Evolutionary conservation across 30 jellyfish, hydroid and myxozoan species (phyloP), one percentile per base, ranked within the genome.

Genomic region (Chrysaora quinquecirrha): DNA sequence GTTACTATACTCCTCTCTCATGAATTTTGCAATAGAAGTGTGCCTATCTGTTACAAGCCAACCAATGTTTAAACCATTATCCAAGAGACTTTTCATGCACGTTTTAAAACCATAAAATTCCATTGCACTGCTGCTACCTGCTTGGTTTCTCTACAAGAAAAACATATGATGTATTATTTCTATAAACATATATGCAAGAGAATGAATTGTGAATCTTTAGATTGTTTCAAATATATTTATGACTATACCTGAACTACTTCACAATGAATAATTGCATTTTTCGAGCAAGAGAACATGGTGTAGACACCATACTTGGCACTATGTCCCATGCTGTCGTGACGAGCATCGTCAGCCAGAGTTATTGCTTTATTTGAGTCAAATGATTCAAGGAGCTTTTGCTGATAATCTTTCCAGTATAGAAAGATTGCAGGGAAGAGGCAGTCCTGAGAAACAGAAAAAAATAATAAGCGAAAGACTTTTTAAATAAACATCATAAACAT

Each of bases 301-400:
- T 80, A 80, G 18, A 76, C 85, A 19, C 84, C 91, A 80, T 64
- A 80, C 34, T 35, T 80, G 47, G 91, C 91, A 80, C 76, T 52
- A 63, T 80, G 84, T 10, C 91, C 91, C 91, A 80, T 80, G 76
- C 86, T 35, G 64, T 80, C 91, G 29, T 52, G 79, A 54, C 91
- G 85, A n/a, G 82, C 91, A 67, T 80, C 91, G 48, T 76, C 91
- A 0, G 85, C 75, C 16, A 80, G 66, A 23, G 34, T 67, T 22
- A 31, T 66, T 14, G 75, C 46, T 20, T 50, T 34, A 20, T 25
- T 19, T 21, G 18, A 2, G 7, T 80, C 76, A 28, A 35, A 63
- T 3, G 27, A n/a, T 9, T 48, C 75, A 28, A 64, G 50, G 34
- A 80, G 31, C 56, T 22, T 22, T 11, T 58, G 56, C 91, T 80